Evolutionary conservation across 2,797 vertebrate species (phyloP), one percentile per base, ranked within the genome.

Genomic region (Parauchenoglanis ngamensis): DNA sequence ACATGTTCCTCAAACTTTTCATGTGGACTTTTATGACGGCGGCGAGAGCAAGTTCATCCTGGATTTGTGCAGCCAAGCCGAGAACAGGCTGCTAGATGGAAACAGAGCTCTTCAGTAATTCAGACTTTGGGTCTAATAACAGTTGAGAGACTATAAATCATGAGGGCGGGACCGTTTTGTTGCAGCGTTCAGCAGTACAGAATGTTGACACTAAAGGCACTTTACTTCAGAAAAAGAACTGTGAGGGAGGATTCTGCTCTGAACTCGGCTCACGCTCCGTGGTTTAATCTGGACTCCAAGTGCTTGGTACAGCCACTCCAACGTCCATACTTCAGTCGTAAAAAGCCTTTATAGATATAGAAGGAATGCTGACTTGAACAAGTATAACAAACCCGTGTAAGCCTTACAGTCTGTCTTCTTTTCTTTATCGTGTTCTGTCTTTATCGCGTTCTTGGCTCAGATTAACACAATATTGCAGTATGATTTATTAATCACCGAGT

Each of bases 181-280:
- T 88, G 72, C 88, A 89, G 93, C 91, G 92, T 94, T 94, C 90
- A 94, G 61, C 89, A 87, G 92, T 93, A 94, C 93, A 89, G 90
- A 91, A 88, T 95, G 94, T 95, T 95, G 95, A 95, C 93, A 95
- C 92, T 92, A 94, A 94, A 95, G 91, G 92, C 92, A 94, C 93
- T 95, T 94, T 92, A 92, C 81, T 89, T 90, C 85, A 77, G 86
- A 88, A 90, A 92, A 89, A 85, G 44, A n/a, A 52, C 52, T 3
- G 25, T 1, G 54, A 89, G 75, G 59, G 57, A 85, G 61, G 88
- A 82, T 76, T 84, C 76, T 46, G 59, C 83, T 83, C 21, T 59
- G 46, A 80, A 78, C 44, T n/a, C 49, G 28, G 11, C 67, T 91
- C 56, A 82, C 83, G 89, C 65, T 49, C 84, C 17, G 56, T 40